Evolutionary conservation across 2,888 invertebrate species (phyloP).

Genomic region (Tiphia femorata): DNA sequence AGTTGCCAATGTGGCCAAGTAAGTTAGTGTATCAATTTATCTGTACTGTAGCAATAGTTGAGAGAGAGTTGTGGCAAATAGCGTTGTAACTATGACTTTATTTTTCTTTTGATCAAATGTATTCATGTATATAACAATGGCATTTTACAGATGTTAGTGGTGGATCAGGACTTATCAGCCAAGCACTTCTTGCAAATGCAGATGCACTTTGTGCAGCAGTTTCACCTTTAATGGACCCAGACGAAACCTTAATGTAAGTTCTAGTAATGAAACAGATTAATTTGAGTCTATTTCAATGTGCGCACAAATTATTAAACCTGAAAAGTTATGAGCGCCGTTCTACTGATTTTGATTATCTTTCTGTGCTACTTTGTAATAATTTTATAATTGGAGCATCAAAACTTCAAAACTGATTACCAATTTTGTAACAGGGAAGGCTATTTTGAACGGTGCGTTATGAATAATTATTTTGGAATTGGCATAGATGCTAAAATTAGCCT

Average conservation of each 20-base stretch:
- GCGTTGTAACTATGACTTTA: constrained; percentile 5
- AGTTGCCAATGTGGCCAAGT: constrained; percentile 90
- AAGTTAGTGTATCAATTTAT: constrained; percentile 59
- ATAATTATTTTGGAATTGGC: constrained; percentile 98
- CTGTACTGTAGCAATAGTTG: no score
- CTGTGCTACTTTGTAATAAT: not conserved
- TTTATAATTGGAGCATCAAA: not conserved
- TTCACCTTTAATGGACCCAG: constrained; percentile 94
- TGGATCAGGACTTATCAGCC: constrained; percentile 90
- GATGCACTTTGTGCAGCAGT: constrained; percentile 96
- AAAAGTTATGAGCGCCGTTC: no score
- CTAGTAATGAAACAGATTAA: no score
- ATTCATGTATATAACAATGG: constrained; percentile 5
- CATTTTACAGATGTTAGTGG: constrained; percentile 75
- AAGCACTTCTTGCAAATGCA: constrained; percentile 94
- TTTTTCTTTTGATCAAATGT: constrained; percentile 4
- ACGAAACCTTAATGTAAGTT: constrained; percentile 80
- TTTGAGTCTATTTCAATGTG: no score
- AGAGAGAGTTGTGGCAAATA: no score
- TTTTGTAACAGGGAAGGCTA: constrained; percentile 79
- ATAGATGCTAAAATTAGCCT: constrained; percentile 97
- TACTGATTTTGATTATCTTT: not conserved
- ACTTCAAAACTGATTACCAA: not conserved
- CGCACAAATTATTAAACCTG: no score
- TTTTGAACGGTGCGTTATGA: constrained; percentile 97